These are phyloP conservation scores for Poliocrania exsul DNA, from an alignment of 2,797 vertebrate genomes.

Conservation along the genomic window DNA sequence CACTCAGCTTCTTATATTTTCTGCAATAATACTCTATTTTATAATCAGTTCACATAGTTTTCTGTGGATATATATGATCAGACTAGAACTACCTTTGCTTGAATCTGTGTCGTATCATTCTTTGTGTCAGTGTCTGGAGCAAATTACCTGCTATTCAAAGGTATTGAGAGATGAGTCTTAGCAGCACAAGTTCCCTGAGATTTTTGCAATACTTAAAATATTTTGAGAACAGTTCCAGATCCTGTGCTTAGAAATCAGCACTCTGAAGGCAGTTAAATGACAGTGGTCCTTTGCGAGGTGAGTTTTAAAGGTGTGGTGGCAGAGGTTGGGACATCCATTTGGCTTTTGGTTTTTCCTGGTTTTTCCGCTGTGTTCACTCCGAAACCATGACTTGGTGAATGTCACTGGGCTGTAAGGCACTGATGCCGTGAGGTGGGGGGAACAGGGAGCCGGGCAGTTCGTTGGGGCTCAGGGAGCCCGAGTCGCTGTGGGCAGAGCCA, in stretches of 20 bases:
- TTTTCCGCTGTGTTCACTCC: conserved; percentile 71
- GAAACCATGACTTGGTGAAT: conserved; percentile 89
- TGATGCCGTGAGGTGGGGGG: conserved; percentile 81
- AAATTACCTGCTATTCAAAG: neutral
- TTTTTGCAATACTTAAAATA: neutral
- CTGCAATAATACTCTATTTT: neutral
- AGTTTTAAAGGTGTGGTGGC: neutral
- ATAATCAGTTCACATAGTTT: neutral
- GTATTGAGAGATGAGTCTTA: neutral
- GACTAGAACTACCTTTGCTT: neutral
- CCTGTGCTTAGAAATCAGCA: neutral
- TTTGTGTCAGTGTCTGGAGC: neutral
- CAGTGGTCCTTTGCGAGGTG: neutral
- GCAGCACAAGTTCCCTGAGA: conserved; percentile 27
- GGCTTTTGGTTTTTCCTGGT: neutral
- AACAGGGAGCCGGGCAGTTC: conserved; percentile 87
- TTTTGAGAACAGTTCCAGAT: neutral
- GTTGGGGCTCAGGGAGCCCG: conserved; percentile 90
- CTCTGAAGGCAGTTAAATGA: neutral
- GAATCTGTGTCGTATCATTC: neutral
- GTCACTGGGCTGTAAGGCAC: conserved; percentile 87
- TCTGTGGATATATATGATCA: neutral
- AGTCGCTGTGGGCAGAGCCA: conserved; percentile 91
- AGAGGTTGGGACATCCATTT: neutral
- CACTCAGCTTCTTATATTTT: neutral